Evolutionary conservation across 2,888 invertebrate genomes (phyloP).

Genomic region (Brachypalpus laphriformis): DNA sequence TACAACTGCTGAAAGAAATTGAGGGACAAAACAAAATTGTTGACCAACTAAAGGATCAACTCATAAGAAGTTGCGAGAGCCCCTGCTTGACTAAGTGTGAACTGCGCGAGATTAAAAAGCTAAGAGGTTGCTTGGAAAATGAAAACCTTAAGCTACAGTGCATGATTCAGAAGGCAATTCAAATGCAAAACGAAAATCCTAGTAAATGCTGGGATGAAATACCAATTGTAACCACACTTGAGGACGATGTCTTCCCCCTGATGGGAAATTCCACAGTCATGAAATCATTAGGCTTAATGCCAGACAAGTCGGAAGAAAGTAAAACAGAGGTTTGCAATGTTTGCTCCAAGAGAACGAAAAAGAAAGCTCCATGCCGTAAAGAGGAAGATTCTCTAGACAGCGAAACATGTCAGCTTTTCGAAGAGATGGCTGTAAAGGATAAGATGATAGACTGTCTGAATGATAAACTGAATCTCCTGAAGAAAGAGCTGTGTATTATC

Average conservation of each 20-base stretch:
- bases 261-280: conserved; percentile 24
- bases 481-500: conserved; percentile 3
- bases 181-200: conserved; percentile 80
- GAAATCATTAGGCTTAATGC: conserved; percentile 27
- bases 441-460: conserved; percentile 38
- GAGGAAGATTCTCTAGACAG: background rate
- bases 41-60: conserved; percentile 78
- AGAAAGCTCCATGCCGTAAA: background rate
- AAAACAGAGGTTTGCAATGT: background rate
- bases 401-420: conserved; percentile 25
- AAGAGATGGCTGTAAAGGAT: conserved; percentile 51
- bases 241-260: conserved; percentile 77
- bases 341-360: conserved; percentile 7
- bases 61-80: conserved; percentile 77
- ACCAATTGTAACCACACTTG: conserved; percentile 79
- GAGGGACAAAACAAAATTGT: conserved; percentile 80
- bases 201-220: conserved; percentile 78
- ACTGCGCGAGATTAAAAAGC: conserved; percentile 77
- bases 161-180: conserved; percentile 78
- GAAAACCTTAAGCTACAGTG: conserved; percentile 80
- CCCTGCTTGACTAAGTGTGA: conserved; percentile 78
- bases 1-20: conserved; percentile 79
- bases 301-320: background rate
- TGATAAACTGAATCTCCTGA: conserved; percentile 3
- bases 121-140: conserved; percentile 79